Percentiles rank a stretch among this genome's conserved stretches.
These are phyloP conservation scores for Tenrec ecaudatus DNA, from an alignment of 2,113 vertebrate species.

Conservation along the genomic window DNA sequence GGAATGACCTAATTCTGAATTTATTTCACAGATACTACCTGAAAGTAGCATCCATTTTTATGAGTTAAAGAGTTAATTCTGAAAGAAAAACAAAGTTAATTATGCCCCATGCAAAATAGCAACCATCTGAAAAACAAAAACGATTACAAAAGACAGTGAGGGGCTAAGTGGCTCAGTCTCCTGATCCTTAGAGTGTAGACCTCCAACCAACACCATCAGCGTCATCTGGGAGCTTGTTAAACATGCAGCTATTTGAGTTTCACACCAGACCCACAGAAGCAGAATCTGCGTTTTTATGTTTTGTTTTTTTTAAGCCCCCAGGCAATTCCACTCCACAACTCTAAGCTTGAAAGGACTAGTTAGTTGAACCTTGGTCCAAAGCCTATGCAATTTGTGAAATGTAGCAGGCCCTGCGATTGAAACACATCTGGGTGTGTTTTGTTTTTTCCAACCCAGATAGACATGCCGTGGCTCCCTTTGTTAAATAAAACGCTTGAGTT, in stretches of 20 bases:
- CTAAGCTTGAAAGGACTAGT: neutral
- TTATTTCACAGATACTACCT: constrained; percentile 50
- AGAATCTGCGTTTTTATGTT: constrained; percentile 1
- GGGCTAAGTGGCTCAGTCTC: neutral
- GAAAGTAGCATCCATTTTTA: constrained; percentile 39
- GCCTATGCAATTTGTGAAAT: neutral
- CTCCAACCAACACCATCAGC: neutral
- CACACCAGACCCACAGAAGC: neutral
- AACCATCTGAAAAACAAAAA: constrained; percentile 29
- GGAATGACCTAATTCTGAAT: constrained; percentile 56
- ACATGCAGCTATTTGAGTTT: neutral
- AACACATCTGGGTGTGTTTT: neutral
- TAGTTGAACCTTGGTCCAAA: neutral
- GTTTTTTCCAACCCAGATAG: neutral
- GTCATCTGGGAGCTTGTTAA: neutral
- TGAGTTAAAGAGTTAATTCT: constrained; percentile 43
- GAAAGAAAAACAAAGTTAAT: neutral
- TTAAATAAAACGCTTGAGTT: neutral
- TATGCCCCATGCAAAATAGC: constrained; percentile 47
- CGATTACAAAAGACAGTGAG: neutral
- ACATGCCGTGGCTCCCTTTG: constrained; percentile 19
- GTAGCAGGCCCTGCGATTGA: neutral
- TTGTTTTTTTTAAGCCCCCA: no score
- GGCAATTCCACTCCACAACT: neutral
- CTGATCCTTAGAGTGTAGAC: neutral